Conservation (phyloP, 2,888 invertebrate genomes). For the Tinea pellionella region DNA sequence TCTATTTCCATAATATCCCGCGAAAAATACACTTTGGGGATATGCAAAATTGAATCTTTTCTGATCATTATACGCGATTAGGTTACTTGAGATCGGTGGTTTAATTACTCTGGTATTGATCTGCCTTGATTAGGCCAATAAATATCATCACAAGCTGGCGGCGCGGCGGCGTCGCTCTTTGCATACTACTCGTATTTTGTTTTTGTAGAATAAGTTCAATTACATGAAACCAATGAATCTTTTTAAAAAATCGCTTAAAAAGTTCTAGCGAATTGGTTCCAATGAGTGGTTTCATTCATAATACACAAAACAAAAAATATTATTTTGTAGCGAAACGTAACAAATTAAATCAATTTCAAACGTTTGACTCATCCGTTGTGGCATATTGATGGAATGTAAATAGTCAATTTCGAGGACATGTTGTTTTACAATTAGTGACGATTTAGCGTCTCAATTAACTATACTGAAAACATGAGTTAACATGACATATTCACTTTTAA, state of each 20-base stretch:
- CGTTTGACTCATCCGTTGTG: neutral
- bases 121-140: no score
- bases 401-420: constrained; percentile 1
- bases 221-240: no score
- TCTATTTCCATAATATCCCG: no score
- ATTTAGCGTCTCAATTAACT: neutral
- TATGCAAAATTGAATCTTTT: no score
- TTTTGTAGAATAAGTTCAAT: no score
- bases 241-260: neutral
- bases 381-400: constrained; percentile 2
- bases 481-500: neutral
- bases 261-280: neutral
- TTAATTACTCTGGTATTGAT: no score
- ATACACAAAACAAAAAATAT: neutral
- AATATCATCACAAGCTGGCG: no score
- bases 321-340: neutral
- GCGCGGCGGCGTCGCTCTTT: no score
- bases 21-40: no score
- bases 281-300: neutral
- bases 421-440: neutral
- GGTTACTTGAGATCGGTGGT: no score
- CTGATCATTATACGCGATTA: no score
- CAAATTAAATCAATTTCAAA: neutral
- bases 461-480: neutral
- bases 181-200: no score